Evolutionary conservation across 2,888 invertebrate genomes (phyloP).

Genomic region (Rhorus exstirpatorius): DNA sequence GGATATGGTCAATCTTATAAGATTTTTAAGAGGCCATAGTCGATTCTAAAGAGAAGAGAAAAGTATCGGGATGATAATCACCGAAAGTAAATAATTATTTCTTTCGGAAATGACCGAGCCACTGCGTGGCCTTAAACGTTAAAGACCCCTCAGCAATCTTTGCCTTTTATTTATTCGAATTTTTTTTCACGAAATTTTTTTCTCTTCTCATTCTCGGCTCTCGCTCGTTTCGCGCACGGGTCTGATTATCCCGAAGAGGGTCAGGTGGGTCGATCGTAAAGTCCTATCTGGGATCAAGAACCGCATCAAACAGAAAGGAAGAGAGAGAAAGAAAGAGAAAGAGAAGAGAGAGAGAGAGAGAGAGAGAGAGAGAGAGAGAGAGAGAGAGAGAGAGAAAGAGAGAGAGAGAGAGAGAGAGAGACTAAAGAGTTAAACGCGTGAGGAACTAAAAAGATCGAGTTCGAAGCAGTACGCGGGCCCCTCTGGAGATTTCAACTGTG

Average conservation of each 20-base stretch:
- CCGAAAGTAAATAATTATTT: conserved; percentile 1
- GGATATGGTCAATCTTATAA: no score
- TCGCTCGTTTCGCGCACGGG: conserved; percentile 51
- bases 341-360: conserved; percentile 10
- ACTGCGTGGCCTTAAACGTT: not conserved
- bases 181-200: conserved; percentile 25
- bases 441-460: conserved; percentile 67
- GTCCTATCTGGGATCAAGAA: conserved; percentile 52
- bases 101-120: not conserved
- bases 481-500: conserved; percentile 52
- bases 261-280: conserved; percentile 64
- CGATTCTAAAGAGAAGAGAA: not conserved
- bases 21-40: no score
- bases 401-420: conserved; percentile 8
- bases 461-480: conserved; percentile 68
- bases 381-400: conserved; percentile 10
- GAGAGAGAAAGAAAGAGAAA: conserved; percentile 4
- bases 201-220: conserved; percentile 42
- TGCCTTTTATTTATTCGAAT: conserved; percentile 1
- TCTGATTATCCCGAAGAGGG: conserved; percentile 67
- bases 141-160: not conserved
- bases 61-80: not conserved
- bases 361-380: not conserved
- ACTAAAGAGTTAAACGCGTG: conserved; percentile 40
- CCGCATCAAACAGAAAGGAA: conserved; percentile 6